These are phyloP conservation scores for Dicaeum eximium DNA, from an alignment of 2,113 vertebrate species.

Conservation along the genomic window DNA sequence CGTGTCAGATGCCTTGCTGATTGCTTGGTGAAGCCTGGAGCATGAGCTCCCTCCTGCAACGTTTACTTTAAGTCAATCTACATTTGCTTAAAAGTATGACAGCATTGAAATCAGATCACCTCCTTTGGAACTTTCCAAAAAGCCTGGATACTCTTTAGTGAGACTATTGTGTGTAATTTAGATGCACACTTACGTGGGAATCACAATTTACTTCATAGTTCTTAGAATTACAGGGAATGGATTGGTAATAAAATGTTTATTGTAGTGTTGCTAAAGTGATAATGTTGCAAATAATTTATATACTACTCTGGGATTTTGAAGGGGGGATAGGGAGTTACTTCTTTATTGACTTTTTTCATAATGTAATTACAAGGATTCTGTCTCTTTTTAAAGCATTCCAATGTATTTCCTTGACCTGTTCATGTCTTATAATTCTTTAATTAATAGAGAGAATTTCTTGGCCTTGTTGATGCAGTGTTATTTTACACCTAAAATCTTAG, in stretches of 20 bases:
- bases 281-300: not conserved
- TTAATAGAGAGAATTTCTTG: not conserved
- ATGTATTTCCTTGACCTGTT: not conserved
- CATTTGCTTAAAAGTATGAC: slow-evolving; percentile 28
- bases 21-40: slow-evolving; percentile 48
- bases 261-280: not conserved
- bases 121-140: not conserved
- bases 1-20: slow-evolving; percentile 50
- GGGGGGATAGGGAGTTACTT: not conserved
- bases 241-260: not conserved
- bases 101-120: not conserved
- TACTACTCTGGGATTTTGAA: not conserved
- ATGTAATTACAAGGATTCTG: not conserved
- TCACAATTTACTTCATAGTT: not conserved
- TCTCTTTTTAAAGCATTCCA: not conserved
- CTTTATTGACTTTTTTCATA: not conserved
- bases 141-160: not conserved
- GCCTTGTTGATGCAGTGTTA: not conserved
- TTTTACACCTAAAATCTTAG: not conserved
- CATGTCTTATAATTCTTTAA: not conserved
- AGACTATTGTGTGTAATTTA: not conserved
- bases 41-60: slow-evolving; percentile 48
- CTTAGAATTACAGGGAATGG: not conserved
- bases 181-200: not conserved
- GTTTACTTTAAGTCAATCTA: slow-evolving; percentile 44